phyloP scores from a whole-genome alignment of 2,113 vertebrate genomes.

The Mesocricetus auratus region DNA sequence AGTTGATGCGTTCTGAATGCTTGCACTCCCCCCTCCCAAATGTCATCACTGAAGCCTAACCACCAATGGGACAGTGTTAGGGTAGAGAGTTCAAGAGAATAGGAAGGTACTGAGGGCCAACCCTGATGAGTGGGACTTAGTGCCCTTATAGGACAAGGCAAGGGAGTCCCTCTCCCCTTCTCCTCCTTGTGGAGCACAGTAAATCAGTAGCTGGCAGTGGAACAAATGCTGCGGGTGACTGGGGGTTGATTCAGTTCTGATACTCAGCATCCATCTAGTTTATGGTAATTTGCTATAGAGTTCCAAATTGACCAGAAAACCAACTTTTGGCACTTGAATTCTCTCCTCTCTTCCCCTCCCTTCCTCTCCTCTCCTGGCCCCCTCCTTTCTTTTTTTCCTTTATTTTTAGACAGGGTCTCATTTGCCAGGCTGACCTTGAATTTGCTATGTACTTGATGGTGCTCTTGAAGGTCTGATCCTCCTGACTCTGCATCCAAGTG shows the following conservation, averaged over 20 bases:
- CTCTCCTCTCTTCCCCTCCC: too few relatives aligned
- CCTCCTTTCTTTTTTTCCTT: neutral
- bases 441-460: neutral
- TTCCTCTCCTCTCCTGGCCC: rapidly evolving
- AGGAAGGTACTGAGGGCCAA: neutral
- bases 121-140: neutral
- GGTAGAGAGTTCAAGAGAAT: neutral
- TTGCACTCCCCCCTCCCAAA: rapidly evolving
- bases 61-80: neutral
- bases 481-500: neutral
- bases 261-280: neutral
- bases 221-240: too few relatives aligned
- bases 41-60: neutral
- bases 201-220: neutral
- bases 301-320: neutral
- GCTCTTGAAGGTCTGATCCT: neutral
- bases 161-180: too few relatives aligned
- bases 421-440: neutral
- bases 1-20: neutral
- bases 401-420: neutral
- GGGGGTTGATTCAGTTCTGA: neutral
- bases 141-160: neutral
- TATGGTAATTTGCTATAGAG: neutral
- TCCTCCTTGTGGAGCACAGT: neutral
- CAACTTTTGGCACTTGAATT: neutral